phyloP scores from a whole-genome alignment of 2,888 invertebrate species.

The Eupelmus urozonus region DNA sequence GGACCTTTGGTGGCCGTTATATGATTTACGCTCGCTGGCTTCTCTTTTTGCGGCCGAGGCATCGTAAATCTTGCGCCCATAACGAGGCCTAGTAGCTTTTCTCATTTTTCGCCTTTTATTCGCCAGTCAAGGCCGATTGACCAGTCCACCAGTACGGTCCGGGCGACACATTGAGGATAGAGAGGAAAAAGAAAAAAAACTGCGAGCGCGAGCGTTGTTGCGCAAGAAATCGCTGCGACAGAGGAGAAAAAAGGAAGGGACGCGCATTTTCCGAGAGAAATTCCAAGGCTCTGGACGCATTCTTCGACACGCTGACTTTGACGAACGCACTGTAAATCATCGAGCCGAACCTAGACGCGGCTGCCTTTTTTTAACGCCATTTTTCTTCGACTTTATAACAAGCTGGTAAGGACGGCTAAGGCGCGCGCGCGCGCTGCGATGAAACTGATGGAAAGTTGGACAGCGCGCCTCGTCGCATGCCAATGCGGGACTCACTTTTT shows the following conservation, averaged over 20 bases:
- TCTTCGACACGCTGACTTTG: slow-evolving; percentile 13
- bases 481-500: no score
- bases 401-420: not conserved
- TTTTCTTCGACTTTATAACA: not conserved
- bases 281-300: slow-evolving; percentile 43
- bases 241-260: slow-evolving; percentile 40
- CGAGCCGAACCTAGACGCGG: not conserved
- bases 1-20: no score
- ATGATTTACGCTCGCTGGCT: no score
- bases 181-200: slow-evolving; percentile 17
- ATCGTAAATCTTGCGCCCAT: not conserved
- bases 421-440: not conserved
- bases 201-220: slow-evolving; percentile 28
- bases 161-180: not conserved
- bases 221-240: slow-evolving; percentile 24
- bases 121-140: slow-evolving; percentile 42
- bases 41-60: not conserved
- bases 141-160: not conserved
- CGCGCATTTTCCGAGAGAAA: slow-evolving; percentile 12
- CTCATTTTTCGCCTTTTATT: slow-evolving; percentile 31
- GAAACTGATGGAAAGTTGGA: slow-evolving; percentile 31
- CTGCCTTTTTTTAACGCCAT: no score
- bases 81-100: not conserved
- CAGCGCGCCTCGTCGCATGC: slow-evolving; percentile 1
- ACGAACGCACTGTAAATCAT: slow-evolving; percentile 43